phyloP scores from a whole-genome alignment of 2,888 invertebrate genomes.

The Drosophila neonasuta region DNA sequence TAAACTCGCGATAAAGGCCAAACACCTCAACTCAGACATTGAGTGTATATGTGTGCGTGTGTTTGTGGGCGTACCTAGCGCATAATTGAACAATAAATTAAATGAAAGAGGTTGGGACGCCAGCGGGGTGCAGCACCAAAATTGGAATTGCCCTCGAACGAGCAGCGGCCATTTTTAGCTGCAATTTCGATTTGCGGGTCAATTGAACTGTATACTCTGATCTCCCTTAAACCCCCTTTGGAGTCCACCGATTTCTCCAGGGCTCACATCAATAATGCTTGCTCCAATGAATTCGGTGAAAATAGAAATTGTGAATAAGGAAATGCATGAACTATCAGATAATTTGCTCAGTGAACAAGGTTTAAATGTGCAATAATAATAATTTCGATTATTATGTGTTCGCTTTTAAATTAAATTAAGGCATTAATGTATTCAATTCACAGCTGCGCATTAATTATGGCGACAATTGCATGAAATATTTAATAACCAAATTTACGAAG shows the following conservation, averaged over 20 bases:
- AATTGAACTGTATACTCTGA: constrained; percentile 50
- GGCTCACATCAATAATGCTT: constrained; percentile 47
- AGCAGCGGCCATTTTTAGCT: constrained; percentile 33
- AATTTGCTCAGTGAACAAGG: not conserved
- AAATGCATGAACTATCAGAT: not conserved
- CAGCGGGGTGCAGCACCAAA: constrained; percentile 6
- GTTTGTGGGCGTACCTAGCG: constrained; percentile 44
- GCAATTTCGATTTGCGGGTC: constrained; percentile 31
- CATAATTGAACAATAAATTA: constrained; percentile 76
- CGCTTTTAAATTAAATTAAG: not conserved
- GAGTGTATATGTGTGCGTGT: not conserved
- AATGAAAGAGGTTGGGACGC: constrained; percentile 33
- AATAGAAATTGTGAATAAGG: not conserved
- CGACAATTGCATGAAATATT: constrained; percentile 15
- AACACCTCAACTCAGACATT: constrained; percentile 53
- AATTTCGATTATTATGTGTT: not conserved
- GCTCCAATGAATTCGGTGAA: constrained; percentile 10
- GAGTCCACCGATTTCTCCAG: constrained; percentile 21
- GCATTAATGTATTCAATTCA: not conserved
- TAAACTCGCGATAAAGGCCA: constrained; percentile 55
- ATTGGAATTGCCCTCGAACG: constrained; percentile 43
- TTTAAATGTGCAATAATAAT: not conserved
- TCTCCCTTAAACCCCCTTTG: constrained; percentile 2
- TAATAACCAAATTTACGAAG: constrained; percentile 1
- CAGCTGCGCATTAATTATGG: constrained; percentile 15